Conservation (phyloP, 23 tunicate genomes). For the Clavelina lepadiformis region DNA sequence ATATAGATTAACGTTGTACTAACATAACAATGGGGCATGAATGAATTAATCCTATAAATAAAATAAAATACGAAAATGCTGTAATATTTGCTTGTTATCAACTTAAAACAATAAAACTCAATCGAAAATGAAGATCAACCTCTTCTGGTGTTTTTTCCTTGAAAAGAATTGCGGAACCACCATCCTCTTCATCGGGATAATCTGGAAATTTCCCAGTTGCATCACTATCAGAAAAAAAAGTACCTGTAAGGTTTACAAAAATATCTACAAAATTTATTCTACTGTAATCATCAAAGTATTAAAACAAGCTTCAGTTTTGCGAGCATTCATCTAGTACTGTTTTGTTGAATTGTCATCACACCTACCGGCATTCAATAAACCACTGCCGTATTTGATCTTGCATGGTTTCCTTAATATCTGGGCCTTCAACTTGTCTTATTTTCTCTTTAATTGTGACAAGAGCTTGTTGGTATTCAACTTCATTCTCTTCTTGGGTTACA, state of each 20-base stretch:
- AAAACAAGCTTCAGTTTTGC: too few species aligned
- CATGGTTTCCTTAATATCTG: conserved; percentile 94
- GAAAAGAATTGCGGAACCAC: conserved; percentile 88
- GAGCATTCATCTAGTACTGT: too few species aligned
- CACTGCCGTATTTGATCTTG: conserved; percentile 99
- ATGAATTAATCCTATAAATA: too few species aligned
- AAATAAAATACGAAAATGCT: too few species aligned
- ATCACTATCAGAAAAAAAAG: too few species aligned
- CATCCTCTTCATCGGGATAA: conserved; percentile 98
- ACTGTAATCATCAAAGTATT: too few species aligned
- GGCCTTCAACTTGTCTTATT: conserved; percentile 91
- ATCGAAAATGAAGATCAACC: conserved; percentile 35
- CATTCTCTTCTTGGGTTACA: conserved; percentile 89
- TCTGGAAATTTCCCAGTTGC: conserved; percentile 99
- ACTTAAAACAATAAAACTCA: neutral
- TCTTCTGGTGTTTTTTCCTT: conserved; percentile 99
- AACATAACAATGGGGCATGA: too few species aligned
- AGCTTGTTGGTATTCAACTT: conserved; percentile 95
- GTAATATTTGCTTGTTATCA: neutral
- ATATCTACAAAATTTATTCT: too few species aligned
- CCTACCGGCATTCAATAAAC: conserved; percentile 99
- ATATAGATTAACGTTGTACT: too few species aligned
- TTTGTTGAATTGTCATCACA: neutral
- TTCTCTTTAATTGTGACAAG: conserved; percentile 93
- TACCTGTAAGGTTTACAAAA: too few species aligned